Percentiles rank a stretch among this genome's conserved stretches.
Evolutionary conservation across 1,140 invertebrate genomes (phyloP).

Genomic region (Nymphalis io): DNA sequence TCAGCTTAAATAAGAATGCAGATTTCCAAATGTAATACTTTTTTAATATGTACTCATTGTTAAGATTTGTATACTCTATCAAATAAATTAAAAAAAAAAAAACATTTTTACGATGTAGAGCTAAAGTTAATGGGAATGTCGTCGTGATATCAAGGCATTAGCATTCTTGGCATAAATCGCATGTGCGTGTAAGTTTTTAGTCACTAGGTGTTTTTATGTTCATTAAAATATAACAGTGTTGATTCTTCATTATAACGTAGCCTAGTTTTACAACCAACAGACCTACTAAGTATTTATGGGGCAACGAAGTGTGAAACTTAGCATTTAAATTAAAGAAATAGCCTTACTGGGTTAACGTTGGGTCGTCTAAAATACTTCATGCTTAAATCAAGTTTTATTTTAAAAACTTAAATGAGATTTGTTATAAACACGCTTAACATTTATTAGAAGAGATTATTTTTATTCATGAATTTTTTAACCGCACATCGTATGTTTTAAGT

Average conservation of each 20-base stretch:
- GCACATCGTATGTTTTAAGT: no score
- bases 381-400: not conserved
- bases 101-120: not conserved
- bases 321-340: conserved; percentile 37
- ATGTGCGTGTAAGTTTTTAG: conserved; percentile 25
- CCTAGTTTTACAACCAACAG: conserved; percentile 28
- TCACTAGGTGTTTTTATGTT: conserved; percentile 31
- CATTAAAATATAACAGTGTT: conserved; percentile 36
- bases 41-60: no score
- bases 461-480: not conserved
- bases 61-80: no score
- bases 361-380: not conserved
- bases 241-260: conserved; percentile 35
- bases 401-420: not conserved
- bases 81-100: not conserved
- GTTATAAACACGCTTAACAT: not conserved
- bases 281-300: conserved; percentile 29
- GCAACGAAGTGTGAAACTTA: conserved; percentile 30
- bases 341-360: conserved; percentile 16
- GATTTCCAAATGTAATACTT: no score
- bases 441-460: not conserved
- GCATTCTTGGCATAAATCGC: conserved; percentile 22
- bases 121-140: conserved; percentile 1
- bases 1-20: no score
- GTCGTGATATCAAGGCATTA: conserved; percentile 19